Percentiles rank a stretch among this genome's conserved stretches.
These are phyloP conservation scores for Sander lucioperca DNA, from an alignment of 2,113 vertebrate species.

Conservation along the genomic window DNA sequence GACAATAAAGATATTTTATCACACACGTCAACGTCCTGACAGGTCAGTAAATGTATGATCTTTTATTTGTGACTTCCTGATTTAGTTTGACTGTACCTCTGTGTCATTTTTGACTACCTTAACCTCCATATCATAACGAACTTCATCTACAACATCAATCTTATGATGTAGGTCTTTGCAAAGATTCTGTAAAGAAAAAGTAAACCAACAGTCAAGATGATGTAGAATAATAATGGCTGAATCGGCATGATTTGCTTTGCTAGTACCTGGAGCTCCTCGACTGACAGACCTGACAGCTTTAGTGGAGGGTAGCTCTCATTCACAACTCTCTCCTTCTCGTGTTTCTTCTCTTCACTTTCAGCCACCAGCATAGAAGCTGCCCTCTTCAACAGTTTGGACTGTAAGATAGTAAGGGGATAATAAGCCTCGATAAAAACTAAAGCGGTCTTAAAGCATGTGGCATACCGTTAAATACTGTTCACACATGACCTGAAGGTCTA, in stretches of 20 bases:
- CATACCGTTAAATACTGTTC: background rate
- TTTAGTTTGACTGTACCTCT: constrained; percentile 67
- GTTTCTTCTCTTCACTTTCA: constrained; percentile 74
- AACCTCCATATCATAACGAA: constrained; percentile 75
- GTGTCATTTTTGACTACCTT: constrained; percentile 77
- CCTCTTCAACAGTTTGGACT: constrained; percentile 81
- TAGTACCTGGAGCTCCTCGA: constrained; percentile 83
- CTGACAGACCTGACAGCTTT: constrained; percentile 78
- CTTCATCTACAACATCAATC: constrained; percentile 79
- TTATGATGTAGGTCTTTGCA: constrained; percentile 79
- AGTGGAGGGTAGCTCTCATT: constrained; percentile 76
- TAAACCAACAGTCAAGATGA: background rate
- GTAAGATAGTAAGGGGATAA: background rate
- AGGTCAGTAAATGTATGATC: background rate
- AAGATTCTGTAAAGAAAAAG: constrained; percentile 75
- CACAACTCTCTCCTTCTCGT: constrained; percentile 71
- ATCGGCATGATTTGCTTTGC: background rate
- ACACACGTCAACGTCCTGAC: background rate
- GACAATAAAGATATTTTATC: no score
- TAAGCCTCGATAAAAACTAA: background rate
- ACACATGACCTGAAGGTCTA: background rate
- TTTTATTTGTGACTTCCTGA: background rate
- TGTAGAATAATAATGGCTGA: background rate
- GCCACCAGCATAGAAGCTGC: constrained; percentile 78
- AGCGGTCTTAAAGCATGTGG: background rate